Percentiles rank a stretch among this genome's conserved stretches.
These are phyloP conservation scores for Oryzias celebensis DNA, from an alignment of 2,113 vertebrate species.

Conservation along the genomic window DNA sequence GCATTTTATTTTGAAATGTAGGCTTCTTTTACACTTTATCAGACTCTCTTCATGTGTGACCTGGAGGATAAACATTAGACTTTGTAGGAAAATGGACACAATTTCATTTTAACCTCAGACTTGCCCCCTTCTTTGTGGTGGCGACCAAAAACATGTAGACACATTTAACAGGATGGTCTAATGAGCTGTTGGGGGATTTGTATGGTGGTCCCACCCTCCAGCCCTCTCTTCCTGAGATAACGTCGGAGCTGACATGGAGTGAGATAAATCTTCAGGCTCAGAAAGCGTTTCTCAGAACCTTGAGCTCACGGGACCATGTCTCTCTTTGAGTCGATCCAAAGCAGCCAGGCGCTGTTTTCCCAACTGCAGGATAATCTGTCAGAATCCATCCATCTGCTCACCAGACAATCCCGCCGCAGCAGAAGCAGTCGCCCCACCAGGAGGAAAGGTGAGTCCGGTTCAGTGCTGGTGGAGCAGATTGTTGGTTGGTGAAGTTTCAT, in stretches of 20 bases:
- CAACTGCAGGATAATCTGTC: constrained; percentile 26
- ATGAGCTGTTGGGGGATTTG: constrained; percentile 32
- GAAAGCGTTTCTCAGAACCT: background rate
- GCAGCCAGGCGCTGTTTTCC: constrained; percentile 18
- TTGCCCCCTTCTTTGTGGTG: background rate
- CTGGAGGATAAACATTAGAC: too few relatives aligned
- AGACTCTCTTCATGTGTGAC: too few relatives aligned
- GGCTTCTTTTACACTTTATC: too few relatives aligned
- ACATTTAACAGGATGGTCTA: constrained; percentile 5
- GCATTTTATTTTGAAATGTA: too few relatives aligned
- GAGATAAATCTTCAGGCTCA: constrained; percentile 44
- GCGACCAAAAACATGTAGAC: background rate
- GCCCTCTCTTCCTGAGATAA: constrained; percentile 65
- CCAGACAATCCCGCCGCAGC: constrained; percentile 20
- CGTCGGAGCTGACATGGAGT: constrained; percentile 41
- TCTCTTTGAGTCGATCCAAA: constrained; percentile 40
- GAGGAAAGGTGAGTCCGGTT: constrained; percentile 41
- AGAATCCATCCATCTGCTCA: constrained; percentile 30
- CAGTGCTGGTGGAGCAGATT: background rate
- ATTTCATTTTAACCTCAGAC: too few relatives aligned
- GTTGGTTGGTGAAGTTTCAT: background rate
- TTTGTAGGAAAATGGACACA: too few relatives aligned
- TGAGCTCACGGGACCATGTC: constrained; percentile 21
- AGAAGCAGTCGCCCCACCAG: background rate
- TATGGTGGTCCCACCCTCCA: constrained; percentile 34